These are phyloP conservation scores for Microplitis mediator DNA, from an alignment of 1,140 invertebrate species.

Conservation along the genomic window DNA sequence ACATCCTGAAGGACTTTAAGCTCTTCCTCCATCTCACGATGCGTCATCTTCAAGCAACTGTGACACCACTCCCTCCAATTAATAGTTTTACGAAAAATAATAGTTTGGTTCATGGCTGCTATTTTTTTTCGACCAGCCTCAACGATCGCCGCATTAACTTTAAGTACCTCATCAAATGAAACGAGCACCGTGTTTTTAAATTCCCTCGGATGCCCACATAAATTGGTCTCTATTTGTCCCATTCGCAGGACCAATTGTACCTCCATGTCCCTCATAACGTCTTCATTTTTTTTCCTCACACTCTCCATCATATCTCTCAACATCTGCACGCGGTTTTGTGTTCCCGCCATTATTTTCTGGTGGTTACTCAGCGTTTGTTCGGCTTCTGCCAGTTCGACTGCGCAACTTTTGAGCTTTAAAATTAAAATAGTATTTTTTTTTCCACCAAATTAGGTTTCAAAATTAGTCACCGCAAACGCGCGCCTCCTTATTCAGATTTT, in stretches of 20 bases:
- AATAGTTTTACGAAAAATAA: slow-evolving; percentile 62
- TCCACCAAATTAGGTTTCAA: too few species aligned
- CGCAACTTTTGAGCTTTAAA: slow-evolving; percentile 45
- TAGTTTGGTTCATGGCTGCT: slow-evolving; percentile 58
- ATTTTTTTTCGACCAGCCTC: slow-evolving; percentile 64
- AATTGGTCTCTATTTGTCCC: slow-evolving; percentile 66
- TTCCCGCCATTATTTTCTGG: slow-evolving; percentile 41
- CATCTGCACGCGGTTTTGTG: slow-evolving; percentile 24
- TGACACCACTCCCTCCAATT: slow-evolving; percentile 69
- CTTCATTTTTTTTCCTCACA: slow-evolving; percentile 34
- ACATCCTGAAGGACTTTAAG: slow-evolving; percentile 63
- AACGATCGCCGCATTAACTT: slow-evolving; percentile 67
- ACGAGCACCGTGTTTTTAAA: slow-evolving; percentile 67
- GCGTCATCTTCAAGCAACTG: slow-evolving; percentile 64
- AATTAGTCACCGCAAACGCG: too few species aligned
- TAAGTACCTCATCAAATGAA: slow-evolving; percentile 62
- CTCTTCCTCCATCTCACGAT: slow-evolving; percentile 65
- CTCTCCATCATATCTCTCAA: slow-evolving; percentile 30
- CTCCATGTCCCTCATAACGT: slow-evolving; percentile 48
- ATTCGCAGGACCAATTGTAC: slow-evolving; percentile 65
- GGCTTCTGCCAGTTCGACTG: slow-evolving; percentile 56
- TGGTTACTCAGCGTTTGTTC: slow-evolving; percentile 56
- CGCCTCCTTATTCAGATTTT: too few species aligned
- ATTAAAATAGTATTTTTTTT: not conserved
- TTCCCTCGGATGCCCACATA: slow-evolving; percentile 51